Evolutionary conservation across 2,888 invertebrate species (phyloP).

Genomic region (Galerucella calmariensis): DNA sequence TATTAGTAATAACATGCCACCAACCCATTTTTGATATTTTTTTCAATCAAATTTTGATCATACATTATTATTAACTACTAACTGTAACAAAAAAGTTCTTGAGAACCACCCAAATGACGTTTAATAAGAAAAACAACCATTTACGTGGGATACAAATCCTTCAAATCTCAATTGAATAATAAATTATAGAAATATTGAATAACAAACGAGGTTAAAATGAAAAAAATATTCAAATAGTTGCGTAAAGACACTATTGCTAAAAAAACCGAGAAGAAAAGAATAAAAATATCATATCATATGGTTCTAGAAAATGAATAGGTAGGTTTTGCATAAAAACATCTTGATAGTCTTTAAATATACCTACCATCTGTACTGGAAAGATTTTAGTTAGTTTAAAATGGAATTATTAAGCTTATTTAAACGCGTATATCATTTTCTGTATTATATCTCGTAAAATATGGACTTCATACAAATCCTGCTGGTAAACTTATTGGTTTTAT

Average conservation of each 20-base stretch:
- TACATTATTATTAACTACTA: background rate
- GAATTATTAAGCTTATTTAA: background rate
- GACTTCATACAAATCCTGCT: background rate
- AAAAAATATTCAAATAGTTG: background rate
- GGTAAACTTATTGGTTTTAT: background rate
- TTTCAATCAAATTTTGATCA: background rate
- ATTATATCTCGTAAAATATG: background rate
- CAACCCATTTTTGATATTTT: background rate
- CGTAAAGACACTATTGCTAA: background rate
- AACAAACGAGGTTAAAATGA: background rate
- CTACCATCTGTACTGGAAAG: too few relatives aligned
- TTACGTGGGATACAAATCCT: background rate
- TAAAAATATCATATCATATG: background rate
- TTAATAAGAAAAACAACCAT: background rate
- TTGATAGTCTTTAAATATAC: too few relatives aligned
- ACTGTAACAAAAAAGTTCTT: background rate
- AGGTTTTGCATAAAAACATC: too few relatives aligned
- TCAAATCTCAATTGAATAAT: background rate
- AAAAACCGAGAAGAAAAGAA: background rate
- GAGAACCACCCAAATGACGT: background rate
- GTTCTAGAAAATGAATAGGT: too few relatives aligned
- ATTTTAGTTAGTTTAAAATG: background rate
- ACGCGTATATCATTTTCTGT: background rate
- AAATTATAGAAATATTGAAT: conserved; percentile 2
- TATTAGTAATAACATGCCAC: too few relatives aligned